Base-by-base conservation (phyloP, 2,113 vertebrate genomes). In the Centrocercus urophasianus region DNA sequence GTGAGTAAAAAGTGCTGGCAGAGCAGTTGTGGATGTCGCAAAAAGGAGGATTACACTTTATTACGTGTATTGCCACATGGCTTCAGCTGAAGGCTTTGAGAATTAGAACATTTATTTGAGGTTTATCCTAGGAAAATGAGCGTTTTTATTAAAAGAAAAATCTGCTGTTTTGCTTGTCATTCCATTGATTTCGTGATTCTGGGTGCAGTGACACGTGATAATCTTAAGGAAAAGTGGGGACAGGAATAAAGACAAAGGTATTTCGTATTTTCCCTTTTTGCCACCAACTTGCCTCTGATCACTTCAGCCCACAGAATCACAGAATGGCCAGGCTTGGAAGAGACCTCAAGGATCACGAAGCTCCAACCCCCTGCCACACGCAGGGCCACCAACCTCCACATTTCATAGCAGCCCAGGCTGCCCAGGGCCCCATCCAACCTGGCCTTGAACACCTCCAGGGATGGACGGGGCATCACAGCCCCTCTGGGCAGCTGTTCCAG, bases 1-100 rank as follows among this genome's bases (percentile, higher is more conserved):
- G 6, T 6, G 6, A 10, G 0, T 22, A 20, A 24, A 36, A 65
- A 34, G 17, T 19, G 20, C 4, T 4, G 38, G 17, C 10, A 24
- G 70, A 73, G 38, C 36, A 32, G 18, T 21, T 40, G 16, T 0
- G 0, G 4, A 24, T 16, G 34, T 14, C 24, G 40, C 11, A n/a
- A 65, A 47, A 24, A 4, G 20, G 38, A 38, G 38, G 38, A 38
- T 38, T 38, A 22, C 24, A 42, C 10, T 63, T 25, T 1, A 1
- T 6, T 27, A 50, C 19, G 15, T 36, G 54, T 30, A n/a, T 4
- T 28, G 19, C 16, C 0, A 0, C 25, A 5, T 12, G 6, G 54
- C 56, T 65, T 65, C n/a, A 19, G 1, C 15, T 38, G 43, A 11
- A 17, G 8, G n/a, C 32, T 60, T 32, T 21, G 52, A 52, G 36